These are phyloP conservation scores for Lepidurus apus DNA, from an alignment of 1,140 invertebrate species.

Conservation along the genomic window DNA sequence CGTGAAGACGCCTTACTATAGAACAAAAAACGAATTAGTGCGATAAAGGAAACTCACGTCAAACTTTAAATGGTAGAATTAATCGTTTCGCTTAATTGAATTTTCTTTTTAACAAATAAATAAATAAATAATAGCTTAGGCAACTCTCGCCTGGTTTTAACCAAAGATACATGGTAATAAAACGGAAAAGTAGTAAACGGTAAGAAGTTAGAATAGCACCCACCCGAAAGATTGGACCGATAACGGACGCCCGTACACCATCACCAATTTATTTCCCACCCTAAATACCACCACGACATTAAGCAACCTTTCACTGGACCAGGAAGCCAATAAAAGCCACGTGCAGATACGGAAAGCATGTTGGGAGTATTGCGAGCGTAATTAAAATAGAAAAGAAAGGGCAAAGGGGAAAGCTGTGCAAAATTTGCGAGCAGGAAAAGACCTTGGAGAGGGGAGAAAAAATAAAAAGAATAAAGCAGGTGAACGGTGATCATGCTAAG, in stretches of 20 bases:
- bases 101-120: not conserved
- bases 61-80: not conserved
- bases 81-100: not conserved
- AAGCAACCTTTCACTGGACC: slow-evolving; percentile 7
- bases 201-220: not conserved
- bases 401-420: not conserved
- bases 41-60: not conserved
- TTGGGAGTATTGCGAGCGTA: not conserved
- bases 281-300: slow-evolving; percentile 10
- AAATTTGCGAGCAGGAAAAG: slow-evolving; percentile 6
- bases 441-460: not conserved
- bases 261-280: slow-evolving; percentile 14
- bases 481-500: not conserved
- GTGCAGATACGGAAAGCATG: not conserved
- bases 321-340: not conserved
- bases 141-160: not conserved
- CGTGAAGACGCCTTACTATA: not conserved
- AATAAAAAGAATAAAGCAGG: not conserved
- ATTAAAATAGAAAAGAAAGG: not conserved
- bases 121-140: not conserved
- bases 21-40: not conserved
- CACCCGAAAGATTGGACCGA: slow-evolving; percentile 16
- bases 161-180: not conserved
- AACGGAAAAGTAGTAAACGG: not conserved
- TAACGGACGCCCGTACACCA: slow-evolving; percentile 12